These are phyloP conservation scores for Sussaba pulchella DNA, from an alignment of 2,888 invertebrate species.

Conservation along the genomic window DNA sequence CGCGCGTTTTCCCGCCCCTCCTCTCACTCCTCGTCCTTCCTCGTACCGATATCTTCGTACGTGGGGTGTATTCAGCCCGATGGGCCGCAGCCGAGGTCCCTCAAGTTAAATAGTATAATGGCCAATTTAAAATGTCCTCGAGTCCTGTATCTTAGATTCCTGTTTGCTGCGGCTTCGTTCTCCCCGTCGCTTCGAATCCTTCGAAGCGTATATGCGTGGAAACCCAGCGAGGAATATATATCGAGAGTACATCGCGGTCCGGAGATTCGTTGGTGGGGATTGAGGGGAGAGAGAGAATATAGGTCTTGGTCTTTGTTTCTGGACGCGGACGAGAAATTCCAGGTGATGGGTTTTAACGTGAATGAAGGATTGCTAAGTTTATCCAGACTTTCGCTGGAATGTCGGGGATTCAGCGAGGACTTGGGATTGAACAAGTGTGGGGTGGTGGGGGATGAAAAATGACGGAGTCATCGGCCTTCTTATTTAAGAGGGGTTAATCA, in stretches of 20 bases:
- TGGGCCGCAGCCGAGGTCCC: conserved; percentile 74
- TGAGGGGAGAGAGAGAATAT: conserved; percentile 10
- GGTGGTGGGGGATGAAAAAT: too few relatives aligned
- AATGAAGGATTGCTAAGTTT: background rate
- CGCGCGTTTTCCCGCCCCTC: too few relatives aligned
- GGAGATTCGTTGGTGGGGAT: background rate
- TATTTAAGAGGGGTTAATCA: background rate
- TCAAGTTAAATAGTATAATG: conserved; percentile 85
- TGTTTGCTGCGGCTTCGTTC: conserved; percentile 74
- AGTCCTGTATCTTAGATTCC: conserved; percentile 82
- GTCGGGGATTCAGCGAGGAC: background rate
- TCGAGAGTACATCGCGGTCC: conserved; percentile 4
- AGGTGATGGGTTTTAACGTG: conserved; percentile 3
- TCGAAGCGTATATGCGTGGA: conserved; percentile 4
- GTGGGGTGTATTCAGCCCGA: conserved; percentile 55
- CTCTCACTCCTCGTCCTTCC: too few relatives aligned
- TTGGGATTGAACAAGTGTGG: background rate
- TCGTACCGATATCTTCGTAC: conserved; percentile 68
- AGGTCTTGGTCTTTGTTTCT: background rate
- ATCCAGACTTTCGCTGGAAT: conserved; percentile 1
- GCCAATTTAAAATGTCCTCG: conserved; percentile 84
- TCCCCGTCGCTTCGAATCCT: conserved; percentile 11
- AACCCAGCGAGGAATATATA: background rate
- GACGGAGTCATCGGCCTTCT: background rate
- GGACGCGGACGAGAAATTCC: conserved; percentile 27